These are phyloP conservation scores for Colius striatus DNA, from an alignment of 2,113 vertebrate genomes.

Conservation along the genomic window DNA sequence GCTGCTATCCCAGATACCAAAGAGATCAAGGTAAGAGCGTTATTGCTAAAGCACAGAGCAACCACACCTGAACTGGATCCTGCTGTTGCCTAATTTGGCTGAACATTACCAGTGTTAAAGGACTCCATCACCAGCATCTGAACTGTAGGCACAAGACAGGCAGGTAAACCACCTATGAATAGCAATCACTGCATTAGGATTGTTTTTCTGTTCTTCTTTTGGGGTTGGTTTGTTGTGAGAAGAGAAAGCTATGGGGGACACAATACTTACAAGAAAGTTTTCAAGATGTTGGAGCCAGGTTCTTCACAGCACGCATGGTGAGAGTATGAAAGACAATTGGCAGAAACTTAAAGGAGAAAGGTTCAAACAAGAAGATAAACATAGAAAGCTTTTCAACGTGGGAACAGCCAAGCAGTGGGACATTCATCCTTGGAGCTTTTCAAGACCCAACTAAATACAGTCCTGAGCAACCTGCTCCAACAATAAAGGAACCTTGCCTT, in stretches of 20 bases:
- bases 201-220: not conserved
- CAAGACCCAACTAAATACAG: not conserved
- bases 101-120: not conserved
- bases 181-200: not conserved
- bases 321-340: not conserved
- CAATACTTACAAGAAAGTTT: not conserved
- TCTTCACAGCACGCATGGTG: not conserved
- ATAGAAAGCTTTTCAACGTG: not conserved
- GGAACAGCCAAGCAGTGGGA: not conserved
- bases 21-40: not conserved
- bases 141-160: not conserved
- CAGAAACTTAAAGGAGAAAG: not conserved
- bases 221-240: not conserved
- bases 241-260: not conserved
- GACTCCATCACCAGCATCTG: not conserved
- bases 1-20: not conserved
- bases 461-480: not conserved
- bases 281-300: not conserved
- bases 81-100: not conserved
- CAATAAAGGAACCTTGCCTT: not conserved
- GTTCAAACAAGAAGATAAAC: not conserved
- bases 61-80: not conserved
- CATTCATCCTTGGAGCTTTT: not conserved
- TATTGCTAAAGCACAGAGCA: not conserved
- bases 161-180: not conserved